These are phyloP conservation scores for Rafetus swinhoei DNA, from an alignment of 2,113 vertebrate genomes.

Conservation along the genomic window DNA sequence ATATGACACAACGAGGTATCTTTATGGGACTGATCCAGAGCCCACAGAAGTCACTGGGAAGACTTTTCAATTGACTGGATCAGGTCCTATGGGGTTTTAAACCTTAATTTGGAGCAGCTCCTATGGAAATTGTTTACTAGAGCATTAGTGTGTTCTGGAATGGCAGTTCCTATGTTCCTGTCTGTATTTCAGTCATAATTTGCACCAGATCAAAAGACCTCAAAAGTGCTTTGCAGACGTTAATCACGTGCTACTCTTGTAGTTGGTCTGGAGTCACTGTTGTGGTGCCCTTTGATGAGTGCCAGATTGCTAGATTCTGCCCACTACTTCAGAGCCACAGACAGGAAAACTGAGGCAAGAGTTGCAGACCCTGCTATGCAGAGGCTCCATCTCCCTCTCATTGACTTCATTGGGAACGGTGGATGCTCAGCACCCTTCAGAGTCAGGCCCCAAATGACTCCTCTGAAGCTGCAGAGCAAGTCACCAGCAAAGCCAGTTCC, in stretches of 20 bases:
- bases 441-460: slow-evolving; percentile 45
- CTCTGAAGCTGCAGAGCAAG: background rate
- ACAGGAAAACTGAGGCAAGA: slow-evolving; percentile 45
- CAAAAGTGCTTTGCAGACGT: background rate
- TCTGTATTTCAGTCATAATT: background rate
- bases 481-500: slow-evolving; percentile 5
- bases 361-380: slow-evolving; percentile 36
- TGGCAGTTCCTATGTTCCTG: background rate
- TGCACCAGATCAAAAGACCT: background rate
- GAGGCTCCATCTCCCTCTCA: slow-evolving; percentile 38
- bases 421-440: background rate
- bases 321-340: slow-evolving; percentile 6
- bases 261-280: too few species aligned
- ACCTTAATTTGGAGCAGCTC: background rate
- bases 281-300: background rate
- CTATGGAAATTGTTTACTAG: background rate
- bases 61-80: background rate
- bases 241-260: background rate
- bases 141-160: background rate
- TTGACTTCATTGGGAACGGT: slow-evolving; percentile 17
- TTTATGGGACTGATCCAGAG: background rate
- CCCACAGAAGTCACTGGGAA: background rate
- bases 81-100: background rate
- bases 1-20: background rate
- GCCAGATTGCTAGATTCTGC: background rate